Percentiles rank a stretch among this genome's conserved stretches.
Conservation (phyloP, 2,888 invertebrate species). For the Siphlonurus alternatus region DNA sequence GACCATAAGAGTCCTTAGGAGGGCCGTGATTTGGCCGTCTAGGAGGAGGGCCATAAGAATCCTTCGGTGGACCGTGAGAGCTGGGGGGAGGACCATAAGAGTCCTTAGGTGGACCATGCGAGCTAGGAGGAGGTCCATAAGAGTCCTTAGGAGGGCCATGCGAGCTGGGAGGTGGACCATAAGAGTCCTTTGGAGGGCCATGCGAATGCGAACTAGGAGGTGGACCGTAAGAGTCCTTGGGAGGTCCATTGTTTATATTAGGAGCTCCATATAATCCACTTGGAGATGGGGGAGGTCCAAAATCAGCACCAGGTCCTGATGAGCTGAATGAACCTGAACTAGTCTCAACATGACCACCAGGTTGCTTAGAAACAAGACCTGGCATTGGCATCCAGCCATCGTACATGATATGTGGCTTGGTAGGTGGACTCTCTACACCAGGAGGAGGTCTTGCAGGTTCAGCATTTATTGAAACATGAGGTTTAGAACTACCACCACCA, state of each 20-base stretch:
- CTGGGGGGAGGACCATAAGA: conserved; percentile 11
- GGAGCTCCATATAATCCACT: conserved; percentile 17
- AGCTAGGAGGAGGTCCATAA: conserved; percentile 13
- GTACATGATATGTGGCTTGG: conserved; percentile 10
- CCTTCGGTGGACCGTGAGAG: conserved; percentile 5
- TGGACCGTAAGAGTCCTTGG: conserved; percentile 14
- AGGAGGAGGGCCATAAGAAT: background rate
- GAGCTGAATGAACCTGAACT: background rate
- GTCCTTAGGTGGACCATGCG: conserved; percentile 14
- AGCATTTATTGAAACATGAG: background rate
- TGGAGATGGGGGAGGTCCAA: conserved; percentile 23
- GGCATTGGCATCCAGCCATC: conserved; percentile 80
- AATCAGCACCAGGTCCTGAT: conserved; percentile 20
- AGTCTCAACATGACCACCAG: conserved; percentile 17
- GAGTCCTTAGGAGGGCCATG: conserved; percentile 14
- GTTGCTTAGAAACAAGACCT: conserved; percentile 30
- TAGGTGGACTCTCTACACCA: conserved; percentile 8
- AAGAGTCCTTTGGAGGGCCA: conserved; percentile 14
- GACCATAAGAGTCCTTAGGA: conserved; percentile 8
- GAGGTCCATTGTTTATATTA: conserved; percentile 11
- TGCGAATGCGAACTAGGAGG: conserved; percentile 13
- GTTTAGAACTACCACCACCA: background rate
- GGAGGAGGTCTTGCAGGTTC: conserved; percentile 12
- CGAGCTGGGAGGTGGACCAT: conserved; percentile 12
- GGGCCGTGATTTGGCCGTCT: background rate